These are phyloP conservation scores for Limnephilus auricula DNA, from an alignment of 2,888 invertebrate species.

Conservation along the genomic window DNA sequence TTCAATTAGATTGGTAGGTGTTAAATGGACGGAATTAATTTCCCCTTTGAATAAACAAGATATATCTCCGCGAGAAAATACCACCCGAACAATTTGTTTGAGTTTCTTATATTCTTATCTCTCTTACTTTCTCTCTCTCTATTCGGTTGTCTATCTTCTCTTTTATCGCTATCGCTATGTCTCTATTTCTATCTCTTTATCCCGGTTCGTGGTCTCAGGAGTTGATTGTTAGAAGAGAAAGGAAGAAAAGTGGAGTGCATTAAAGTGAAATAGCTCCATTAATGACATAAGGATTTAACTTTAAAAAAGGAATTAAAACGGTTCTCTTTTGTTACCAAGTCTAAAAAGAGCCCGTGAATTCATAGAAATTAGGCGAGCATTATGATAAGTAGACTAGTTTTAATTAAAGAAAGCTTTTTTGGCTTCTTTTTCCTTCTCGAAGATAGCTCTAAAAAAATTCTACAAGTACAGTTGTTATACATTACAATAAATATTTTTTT, in stretches of 20 bases:
- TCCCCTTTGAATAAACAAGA: conserved; percentile 52
- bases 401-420: background rate
- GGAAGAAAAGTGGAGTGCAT: conserved; percentile 24
- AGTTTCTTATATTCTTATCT: conserved; percentile 25
- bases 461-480: no score
- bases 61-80: conserved; percentile 26
- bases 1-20: conserved; percentile 40
- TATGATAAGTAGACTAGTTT: background rate
- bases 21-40: conserved; percentile 50
- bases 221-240: background rate
- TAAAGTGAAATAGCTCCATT: conserved; percentile 38
- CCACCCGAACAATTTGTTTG: conserved; percentile 41
- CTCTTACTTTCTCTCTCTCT: background rate
- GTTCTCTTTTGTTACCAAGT: background rate
- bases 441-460: no score
- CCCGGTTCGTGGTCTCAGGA: background rate
- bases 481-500: no score
- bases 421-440: background rate
- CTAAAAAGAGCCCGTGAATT: background rate
- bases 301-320: background rate
- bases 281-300: conserved; percentile 27
- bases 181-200: background rate
- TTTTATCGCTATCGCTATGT: background rate
- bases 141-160: background rate
- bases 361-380: background rate